Conservation (phyloP, 1,140 invertebrate genomes). For the Drosophila tsacasi region DNA sequence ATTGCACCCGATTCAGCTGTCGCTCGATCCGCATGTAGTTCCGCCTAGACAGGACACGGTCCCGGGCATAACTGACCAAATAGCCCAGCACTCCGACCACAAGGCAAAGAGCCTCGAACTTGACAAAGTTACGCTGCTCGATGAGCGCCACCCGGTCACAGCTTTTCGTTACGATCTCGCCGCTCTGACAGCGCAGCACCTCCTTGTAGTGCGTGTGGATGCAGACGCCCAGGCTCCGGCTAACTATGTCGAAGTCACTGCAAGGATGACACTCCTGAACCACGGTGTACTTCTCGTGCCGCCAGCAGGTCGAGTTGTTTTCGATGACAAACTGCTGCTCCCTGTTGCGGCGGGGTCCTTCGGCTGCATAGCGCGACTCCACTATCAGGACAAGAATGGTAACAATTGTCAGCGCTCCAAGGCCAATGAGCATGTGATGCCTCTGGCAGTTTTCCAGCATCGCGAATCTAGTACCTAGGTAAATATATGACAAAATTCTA, state of each 20-base stretch:
- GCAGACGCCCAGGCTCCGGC: constrained; percentile 90
- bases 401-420: constrained; percentile 88
- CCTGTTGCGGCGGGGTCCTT: constrained; percentile 50
- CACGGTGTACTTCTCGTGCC: constrained; percentile 89
- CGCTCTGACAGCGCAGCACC: constrained; percentile 89
- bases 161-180: constrained; percentile 89
- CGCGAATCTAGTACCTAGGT: constrained; percentile 33
- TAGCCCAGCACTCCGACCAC: constrained; percentile 87
- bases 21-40: constrained; percentile 86
- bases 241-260: constrained; percentile 90
- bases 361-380: constrained; percentile 88
- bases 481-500: not conserved
- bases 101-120: constrained; percentile 92
- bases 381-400: constrained; percentile 92
- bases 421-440: constrained; percentile 89
- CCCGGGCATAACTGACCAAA: constrained; percentile 69
- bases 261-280: constrained; percentile 92
- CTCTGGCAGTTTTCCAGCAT: constrained; percentile 90
- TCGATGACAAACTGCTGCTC: constrained; percentile 88
- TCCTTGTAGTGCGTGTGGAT: constrained; percentile 90
- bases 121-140: constrained; percentile 92
- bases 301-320: constrained; percentile 91
- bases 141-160: constrained; percentile 90
- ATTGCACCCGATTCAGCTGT: constrained; percentile 85
- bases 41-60: constrained; percentile 83